Conservation (phyloP, 2,113 vertebrate genomes). For the Charadrius vociferus region DNA sequence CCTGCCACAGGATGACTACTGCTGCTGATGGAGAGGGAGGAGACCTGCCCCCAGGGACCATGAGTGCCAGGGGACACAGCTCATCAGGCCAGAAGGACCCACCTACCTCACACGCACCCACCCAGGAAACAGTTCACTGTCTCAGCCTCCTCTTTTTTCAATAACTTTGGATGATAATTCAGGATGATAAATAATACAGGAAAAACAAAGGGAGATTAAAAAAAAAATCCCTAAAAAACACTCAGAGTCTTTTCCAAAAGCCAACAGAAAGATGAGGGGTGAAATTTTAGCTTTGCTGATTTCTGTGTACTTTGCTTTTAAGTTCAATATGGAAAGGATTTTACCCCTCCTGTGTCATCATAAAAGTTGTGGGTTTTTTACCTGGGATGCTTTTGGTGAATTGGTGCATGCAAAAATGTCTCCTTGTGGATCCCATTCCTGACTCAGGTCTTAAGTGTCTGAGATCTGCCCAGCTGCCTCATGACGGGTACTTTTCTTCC, state of each 20-base stretch:
- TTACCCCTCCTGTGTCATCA: neutral
- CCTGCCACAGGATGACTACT: neutral
- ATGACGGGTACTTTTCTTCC: neutral
- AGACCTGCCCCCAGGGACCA: neutral
- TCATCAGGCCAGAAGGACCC: neutral
- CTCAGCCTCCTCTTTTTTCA: neutral
- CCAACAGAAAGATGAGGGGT: neutral
- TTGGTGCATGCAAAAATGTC: neutral
- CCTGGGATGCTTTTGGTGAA: neutral
- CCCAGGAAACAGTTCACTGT: neutral
- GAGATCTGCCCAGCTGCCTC: neutral
- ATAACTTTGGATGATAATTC: neutral
- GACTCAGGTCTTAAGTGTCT: neutral
- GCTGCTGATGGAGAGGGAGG: neutral
- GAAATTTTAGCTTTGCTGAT: neutral
- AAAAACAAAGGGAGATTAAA: neutral
- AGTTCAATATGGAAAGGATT: neutral
- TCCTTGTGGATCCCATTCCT: neutral
- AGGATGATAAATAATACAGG: neutral
- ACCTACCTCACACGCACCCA: neutral
- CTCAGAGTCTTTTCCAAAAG: neutral
- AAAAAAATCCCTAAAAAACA: fast-evolving
- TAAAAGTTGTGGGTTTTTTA: neutral
- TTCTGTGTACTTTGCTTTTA: neutral
- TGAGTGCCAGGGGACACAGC: neutral